Evolutionary conservation across 2,888 invertebrate genomes (phyloP).

Genomic region (Tetragonula carbonaria): DNA sequence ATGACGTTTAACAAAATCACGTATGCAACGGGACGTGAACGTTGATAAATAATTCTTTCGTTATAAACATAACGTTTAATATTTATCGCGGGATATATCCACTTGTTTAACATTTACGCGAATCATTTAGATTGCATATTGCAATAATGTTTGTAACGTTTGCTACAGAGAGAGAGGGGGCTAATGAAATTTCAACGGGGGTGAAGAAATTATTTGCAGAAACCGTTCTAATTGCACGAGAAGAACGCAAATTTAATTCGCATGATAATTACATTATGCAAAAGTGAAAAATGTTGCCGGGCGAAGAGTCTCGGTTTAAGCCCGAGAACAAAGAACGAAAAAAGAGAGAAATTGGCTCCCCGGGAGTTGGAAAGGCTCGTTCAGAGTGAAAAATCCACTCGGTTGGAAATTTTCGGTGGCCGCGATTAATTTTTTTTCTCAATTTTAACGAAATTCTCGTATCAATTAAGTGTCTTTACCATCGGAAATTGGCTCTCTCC

Average conservation of each 20-base stretch:
- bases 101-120: neutral
- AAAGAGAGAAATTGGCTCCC: neutral
- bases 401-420: neutral
- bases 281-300: neutral
- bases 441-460: neutral
- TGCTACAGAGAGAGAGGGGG: too few species aligned
- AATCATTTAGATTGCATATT: too few species aligned
- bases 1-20: neutral
- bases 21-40: neutral
- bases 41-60: neutral
- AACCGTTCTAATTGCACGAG: too few species aligned
- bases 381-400: neutral
- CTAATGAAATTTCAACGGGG: too few species aligned
- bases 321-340: neutral
- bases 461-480: conserved; percentile 5
- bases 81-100: neutral
- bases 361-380: neutral
- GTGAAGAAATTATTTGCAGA: too few species aligned
- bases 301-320: too few species aligned
- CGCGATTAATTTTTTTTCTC: conserved; percentile 3
- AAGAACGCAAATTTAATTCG: neutral
- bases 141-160: too few species aligned
- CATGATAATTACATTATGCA: neutral
- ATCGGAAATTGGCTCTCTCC: conserved; percentile 2
- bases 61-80: neutral